These are phyloP conservation scores for Unio pictorum DNA, from an alignment of 2,888 invertebrate genomes.

Conservation along the genomic window DNA sequence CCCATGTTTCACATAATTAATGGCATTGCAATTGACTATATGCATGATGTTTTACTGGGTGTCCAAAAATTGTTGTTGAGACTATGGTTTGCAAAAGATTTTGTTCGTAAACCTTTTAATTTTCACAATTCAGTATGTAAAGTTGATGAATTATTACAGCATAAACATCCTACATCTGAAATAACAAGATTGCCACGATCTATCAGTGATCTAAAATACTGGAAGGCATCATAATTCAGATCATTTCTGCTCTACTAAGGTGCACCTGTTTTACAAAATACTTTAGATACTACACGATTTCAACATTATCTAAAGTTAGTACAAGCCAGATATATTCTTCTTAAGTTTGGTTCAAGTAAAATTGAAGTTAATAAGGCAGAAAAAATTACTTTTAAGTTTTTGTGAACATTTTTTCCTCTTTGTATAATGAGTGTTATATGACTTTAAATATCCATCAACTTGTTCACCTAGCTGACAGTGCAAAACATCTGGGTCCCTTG, in stretches of 20 bases:
- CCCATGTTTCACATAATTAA: too few relatives aligned
- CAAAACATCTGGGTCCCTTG: constrained; percentile 12
- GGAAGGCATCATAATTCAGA: constrained; percentile 9
- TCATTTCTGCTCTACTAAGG: constrained; percentile 7
- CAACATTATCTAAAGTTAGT: constrained; percentile 1
- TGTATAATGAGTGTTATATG: constrained; percentile 11
- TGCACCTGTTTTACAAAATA: constrained; percentile 1
- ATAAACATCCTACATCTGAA: constrained; percentile 3
- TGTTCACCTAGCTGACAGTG: constrained; percentile 18
- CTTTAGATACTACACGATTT: constrained; percentile 2
- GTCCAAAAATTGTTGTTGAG: constrained; percentile 8
- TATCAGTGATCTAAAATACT: constrained; percentile 10
- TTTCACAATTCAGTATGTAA: neutral
- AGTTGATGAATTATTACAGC: constrained; percentile 1
- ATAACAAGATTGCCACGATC: constrained; percentile 4
- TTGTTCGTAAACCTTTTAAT: neutral
- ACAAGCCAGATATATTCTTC: neutral
- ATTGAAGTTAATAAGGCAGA: too few relatives aligned
- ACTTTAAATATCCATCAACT: constrained; percentile 15
- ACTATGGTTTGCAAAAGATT: constrained; percentile 13
- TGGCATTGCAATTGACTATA: constrained; percentile 17
- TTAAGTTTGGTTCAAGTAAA: constrained; percentile 1
- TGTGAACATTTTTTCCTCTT: neutral
- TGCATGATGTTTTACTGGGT: constrained; percentile 19
- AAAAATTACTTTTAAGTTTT: too few relatives aligned